These are phyloP conservation scores for Notiomystis cincta DNA, from an alignment of 2,113 vertebrate genomes.

Conservation along the genomic window DNA sequence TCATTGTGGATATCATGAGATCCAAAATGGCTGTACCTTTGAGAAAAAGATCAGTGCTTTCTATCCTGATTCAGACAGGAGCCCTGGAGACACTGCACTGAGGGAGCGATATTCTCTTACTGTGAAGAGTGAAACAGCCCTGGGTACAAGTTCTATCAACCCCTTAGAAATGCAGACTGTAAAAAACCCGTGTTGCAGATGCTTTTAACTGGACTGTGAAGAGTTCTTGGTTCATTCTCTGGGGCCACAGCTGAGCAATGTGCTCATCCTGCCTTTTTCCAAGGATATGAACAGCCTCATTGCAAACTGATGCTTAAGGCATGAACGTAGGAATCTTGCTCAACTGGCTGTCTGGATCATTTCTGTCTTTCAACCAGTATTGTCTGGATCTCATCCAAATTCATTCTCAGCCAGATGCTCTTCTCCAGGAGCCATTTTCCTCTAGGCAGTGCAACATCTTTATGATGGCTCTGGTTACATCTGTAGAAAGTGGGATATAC, in stretches of 20 bases:
- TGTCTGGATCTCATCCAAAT: slow-evolving; percentile 15
- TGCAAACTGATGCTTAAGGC: not conserved
- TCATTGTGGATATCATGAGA: not conserved
- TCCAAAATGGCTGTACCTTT: not conserved
- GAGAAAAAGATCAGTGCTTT: not conserved
- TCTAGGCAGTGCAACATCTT: slow-evolving; percentile 19
- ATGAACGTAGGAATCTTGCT: not conserved
- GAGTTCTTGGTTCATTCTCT: not conserved
- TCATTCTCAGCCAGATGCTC: slow-evolving; percentile 31
- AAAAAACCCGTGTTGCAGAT: not conserved
- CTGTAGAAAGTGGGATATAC: slow-evolving; percentile 33
- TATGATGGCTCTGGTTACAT: slow-evolving; percentile 7
- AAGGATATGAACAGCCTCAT: not conserved
- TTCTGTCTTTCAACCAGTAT: slow-evolving; percentile 23
- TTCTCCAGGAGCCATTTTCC: slow-evolving; percentile 39
- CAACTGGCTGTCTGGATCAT: not conserved
- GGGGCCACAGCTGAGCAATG: not conserved
- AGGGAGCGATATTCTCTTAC: not conserved
- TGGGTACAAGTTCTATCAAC: not conserved
- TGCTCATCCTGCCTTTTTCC: not conserved
- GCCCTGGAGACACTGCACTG: not conserved
- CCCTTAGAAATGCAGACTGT: too few species aligned
- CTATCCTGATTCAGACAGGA: not conserved
- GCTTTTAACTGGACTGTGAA: not conserved
- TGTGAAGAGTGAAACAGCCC: not conserved